Evolutionary conservation across 1,140 invertebrate species (phyloP), one percentile per base, ranked within the genome.

Genomic region (Conus ventricosus): DNA sequence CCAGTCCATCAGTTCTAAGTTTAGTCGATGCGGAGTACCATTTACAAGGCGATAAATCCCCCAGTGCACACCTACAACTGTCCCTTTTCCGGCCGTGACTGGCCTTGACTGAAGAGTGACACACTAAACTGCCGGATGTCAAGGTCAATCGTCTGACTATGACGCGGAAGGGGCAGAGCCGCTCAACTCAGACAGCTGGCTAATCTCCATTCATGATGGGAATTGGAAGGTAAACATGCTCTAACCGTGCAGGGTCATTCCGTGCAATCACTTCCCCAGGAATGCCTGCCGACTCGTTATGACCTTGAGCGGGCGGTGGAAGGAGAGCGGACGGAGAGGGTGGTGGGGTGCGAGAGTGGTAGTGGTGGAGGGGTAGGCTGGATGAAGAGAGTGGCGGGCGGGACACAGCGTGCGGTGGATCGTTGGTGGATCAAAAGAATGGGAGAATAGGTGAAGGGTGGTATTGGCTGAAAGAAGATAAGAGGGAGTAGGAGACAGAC

Each of bases 141-240:
- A 81, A 81, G 80, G 80, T 81, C 80, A 81, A 39, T 60, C 51
- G 25, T 71, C 84, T 57, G 7, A 57, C 57, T 17, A 63, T n/a
- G 57, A 25, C 63, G 57, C 57, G 63, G n/a, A 63, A 63, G 63
- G 11, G 25, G 39, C 55, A 27, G 17, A 85, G 10, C 25, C 55
- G 39, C 11, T 39, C 11, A 17, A 85, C 84, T 76, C 53, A 71
- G 85, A 75, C 75, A 78, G 75, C 60, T 53, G 85, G 85, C 75
- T 86, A 78, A 86, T 75, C 85, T 75, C 57, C 84, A 85, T 71
- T 71, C 57, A 85, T 85, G 84, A 85, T 86, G 85, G 67, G 23
- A n/a, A 78, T 57, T 78, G 85, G n/a, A 87, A 87, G 63, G 85
- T 87, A 87, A 87, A 87, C 85, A 87, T 25, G 82, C 85, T 85